phyloP scores from a whole-genome alignment of 1,140 invertebrate species.

The Meloidogyne chitwoodi region DNA sequence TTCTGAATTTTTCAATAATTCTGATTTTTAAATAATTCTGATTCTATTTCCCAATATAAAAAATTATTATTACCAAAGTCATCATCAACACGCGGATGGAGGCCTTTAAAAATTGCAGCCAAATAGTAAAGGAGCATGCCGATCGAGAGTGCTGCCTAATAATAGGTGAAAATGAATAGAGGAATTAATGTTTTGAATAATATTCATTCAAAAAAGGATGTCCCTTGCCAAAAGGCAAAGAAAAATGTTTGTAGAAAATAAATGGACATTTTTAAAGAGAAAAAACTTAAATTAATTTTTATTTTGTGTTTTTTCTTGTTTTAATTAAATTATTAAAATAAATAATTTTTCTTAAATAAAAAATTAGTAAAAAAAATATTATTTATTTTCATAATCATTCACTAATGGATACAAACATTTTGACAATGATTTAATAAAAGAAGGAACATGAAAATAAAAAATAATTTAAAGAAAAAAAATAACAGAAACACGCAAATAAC shows the following conservation, averaged over 20 bases:
- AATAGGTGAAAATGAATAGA: slow-evolving; percentile 7
- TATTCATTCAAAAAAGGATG: background rate
- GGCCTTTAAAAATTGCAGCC: slow-evolving; percentile 60
- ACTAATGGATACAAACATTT: no score
- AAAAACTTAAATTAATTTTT: background rate
- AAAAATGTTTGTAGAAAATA: background rate
- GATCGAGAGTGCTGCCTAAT: slow-evolving; percentile 51
- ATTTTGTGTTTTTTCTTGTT: background rate
- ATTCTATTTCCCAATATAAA: no score
- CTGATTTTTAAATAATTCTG: no score
- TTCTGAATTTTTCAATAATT: no score
- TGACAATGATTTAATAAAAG: no score
- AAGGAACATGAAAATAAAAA: background rate
- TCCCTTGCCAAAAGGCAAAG: background rate
- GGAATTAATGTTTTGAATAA: background rate
- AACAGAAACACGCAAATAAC: background rate
- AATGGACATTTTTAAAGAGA: background rate
- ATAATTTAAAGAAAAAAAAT: background rate
- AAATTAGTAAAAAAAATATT: no score
- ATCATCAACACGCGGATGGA: slow-evolving; percentile 59
- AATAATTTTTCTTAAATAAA: background rate
- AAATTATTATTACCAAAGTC: slow-evolving; percentile 41
- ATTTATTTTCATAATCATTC: no score
- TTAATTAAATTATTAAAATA: background rate
- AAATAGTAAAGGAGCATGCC: slow-evolving; percentile 60